Evolutionary conservation across 2,113 vertebrate species (phyloP).

Genomic region (Callipepla californica): DNA sequence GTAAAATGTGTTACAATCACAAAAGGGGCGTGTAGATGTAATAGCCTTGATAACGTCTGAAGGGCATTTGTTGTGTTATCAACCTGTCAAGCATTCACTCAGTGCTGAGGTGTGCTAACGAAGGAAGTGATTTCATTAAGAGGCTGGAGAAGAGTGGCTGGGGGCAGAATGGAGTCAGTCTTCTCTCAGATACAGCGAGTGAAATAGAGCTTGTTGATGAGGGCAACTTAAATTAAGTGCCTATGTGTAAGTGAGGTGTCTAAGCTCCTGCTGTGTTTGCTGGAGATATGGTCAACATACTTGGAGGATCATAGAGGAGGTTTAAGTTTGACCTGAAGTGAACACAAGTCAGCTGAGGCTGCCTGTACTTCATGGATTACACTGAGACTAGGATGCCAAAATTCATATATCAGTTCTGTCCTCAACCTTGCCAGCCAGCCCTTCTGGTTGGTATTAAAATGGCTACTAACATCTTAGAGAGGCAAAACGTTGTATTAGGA

Average conservation of each 20-base stretch:
- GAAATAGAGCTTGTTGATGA: neutral
- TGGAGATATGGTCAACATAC: accelerated
- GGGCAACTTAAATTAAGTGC: neutral
- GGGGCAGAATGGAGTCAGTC: neutral
- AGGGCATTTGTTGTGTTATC: neutral
- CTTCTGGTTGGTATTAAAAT: neutral
- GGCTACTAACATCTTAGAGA: neutral
- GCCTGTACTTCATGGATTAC: accelerated
- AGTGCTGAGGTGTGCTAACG: neutral
- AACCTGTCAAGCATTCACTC: neutral
- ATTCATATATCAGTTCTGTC: neutral
- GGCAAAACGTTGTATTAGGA: neutral
- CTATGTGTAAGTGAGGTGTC: neutral
- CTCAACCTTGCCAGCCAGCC: neutral
- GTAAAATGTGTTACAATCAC: neutral
- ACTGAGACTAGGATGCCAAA: neutral
- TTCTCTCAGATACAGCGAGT: neutral
- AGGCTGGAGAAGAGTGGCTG: neutral
- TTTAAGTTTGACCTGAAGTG: neutral
- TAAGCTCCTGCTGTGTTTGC: neutral
- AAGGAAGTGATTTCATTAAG: neutral
- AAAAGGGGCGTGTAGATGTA: neutral
- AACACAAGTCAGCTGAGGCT: neutral
- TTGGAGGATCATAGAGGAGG: neutral
- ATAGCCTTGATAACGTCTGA: neutral